These are phyloP conservation scores for Caenorhabditis angaria DNA, from an alignment of 2,888 invertebrate species.

Conservation along the genomic window DNA sequence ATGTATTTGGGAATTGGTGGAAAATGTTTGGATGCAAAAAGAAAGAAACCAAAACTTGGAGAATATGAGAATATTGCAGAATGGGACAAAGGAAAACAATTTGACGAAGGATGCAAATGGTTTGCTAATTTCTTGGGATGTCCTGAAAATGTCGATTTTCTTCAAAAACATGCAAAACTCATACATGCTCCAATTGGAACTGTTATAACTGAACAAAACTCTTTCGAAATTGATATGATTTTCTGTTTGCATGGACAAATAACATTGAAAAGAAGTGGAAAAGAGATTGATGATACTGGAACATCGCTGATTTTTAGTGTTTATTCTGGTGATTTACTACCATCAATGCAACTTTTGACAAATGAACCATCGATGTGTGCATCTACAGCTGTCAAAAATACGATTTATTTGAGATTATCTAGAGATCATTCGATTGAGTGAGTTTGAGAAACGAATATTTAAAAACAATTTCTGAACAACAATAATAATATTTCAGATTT, in stretches of 20 bases:
- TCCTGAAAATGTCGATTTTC: constrained; percentile 7
- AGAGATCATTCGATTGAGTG: constrained; percentile 31
- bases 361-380: constrained; percentile 40
- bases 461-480: not conserved
- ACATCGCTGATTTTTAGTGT: constrained; percentile 34
- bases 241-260: constrained; percentile 24
- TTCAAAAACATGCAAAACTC: not conserved
- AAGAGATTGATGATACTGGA: constrained; percentile 21
- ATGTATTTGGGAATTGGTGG: constrained; percentile 38
- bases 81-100: not conserved
- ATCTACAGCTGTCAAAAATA: constrained; percentile 25
- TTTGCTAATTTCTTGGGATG: constrained; percentile 34
- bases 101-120: constrained; percentile 7
- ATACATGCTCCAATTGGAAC: constrained; percentile 21
- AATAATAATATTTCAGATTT: constrained; percentile 20
- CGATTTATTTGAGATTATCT: constrained; percentile 24
- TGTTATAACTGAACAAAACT: constrained; percentile 30
- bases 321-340: constrained; percentile 31
- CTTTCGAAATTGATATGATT: constrained; percentile 35
- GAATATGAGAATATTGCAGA: too few species aligned
- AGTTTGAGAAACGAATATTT: not conserved
- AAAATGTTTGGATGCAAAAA: constrained; percentile 32
- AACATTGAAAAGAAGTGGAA: constrained; percentile 10
- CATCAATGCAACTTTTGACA: constrained; percentile 41
- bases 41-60: constrained; percentile 6